phyloP scores from a whole-genome alignment of 1,140 invertebrate species.

The Amphibalanus amphitrite region DNA sequence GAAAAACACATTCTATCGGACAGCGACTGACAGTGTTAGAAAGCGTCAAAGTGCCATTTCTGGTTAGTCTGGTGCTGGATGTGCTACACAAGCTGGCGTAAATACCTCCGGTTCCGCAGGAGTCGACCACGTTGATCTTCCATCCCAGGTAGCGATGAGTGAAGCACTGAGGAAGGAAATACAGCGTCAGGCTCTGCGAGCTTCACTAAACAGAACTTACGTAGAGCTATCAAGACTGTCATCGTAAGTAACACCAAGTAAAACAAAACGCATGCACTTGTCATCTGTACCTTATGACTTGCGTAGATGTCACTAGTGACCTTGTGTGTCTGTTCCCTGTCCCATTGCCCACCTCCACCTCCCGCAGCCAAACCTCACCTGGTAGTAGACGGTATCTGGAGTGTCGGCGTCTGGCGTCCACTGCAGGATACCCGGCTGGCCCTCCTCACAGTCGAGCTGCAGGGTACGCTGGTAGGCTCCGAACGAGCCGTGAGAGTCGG shows the following conservation, averaged over 20 bases:
- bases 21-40: too few species aligned
- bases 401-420: conserved; percentile 68
- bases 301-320: not conserved
- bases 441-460: conserved; percentile 58
- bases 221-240: too few species aligned
- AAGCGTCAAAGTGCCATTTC: too few species aligned
- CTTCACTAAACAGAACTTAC: too few species aligned
- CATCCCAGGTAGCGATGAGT: conserved; percentile 81
- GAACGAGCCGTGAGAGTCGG: conserved; percentile 58
- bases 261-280: not conserved
- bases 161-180: conserved; percentile 57
- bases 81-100: too few species aligned
- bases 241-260: not conserved
- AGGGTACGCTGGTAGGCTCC: conserved; percentile 73
- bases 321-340: not conserved
- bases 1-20: too few species aligned
- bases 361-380: conserved; percentile 31
- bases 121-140: conserved; percentile 80
- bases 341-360: not conserved
- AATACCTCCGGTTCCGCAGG: conserved; percentile 31
- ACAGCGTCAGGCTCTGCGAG: too few species aligned
- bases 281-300: not conserved
- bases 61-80: too few species aligned
- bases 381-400: conserved; percentile 63
- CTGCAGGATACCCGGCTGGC: conserved; percentile 61